Evolutionary conservation across 2,113 vertebrate genomes (phyloP).

Genomic region (Fregata magnificens): DNA sequence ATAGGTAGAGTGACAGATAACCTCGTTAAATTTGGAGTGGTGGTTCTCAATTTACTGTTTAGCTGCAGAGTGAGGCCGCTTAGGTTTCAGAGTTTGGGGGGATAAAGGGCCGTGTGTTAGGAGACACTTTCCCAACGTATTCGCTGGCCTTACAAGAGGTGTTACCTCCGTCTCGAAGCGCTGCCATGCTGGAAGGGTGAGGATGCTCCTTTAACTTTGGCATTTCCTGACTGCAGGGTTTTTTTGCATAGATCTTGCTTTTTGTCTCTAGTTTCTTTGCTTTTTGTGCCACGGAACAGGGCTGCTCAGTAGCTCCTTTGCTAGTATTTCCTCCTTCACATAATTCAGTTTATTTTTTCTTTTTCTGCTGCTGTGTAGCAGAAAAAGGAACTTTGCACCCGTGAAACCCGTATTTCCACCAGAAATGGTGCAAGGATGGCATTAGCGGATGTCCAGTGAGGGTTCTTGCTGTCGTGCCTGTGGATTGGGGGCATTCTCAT

Average conservation of each 20-base stretch:
- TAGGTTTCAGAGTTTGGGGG: neutral
- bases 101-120: neutral
- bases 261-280: neutral
- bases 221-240: conserved; percentile 31
- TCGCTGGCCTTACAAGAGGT: neutral
- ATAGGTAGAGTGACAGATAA: neutral
- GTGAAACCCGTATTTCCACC: neutral
- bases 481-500: neutral
- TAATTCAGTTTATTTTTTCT: neutral
- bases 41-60: neutral
- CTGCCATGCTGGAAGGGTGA: neutral
- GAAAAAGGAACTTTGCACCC: neutral
- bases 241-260: conserved; percentile 9
- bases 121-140: fast-evolving
- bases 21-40: neutral
- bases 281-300: neutral
- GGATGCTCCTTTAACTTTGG: conserved; percentile 29
- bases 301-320: neutral
- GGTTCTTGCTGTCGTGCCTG: neutral
- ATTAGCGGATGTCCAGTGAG: fast-evolving
- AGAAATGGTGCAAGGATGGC: neutral
- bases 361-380: neutral
- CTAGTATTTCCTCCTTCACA: conserved; percentile 4
- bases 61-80: neutral
- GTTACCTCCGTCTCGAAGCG: fast-evolving